These are phyloP conservation scores for Beroe forskalii DNA, from an alignment of 37 sponge, comb jelly and placozoan genomes.

Conservation along the genomic window DNA sequence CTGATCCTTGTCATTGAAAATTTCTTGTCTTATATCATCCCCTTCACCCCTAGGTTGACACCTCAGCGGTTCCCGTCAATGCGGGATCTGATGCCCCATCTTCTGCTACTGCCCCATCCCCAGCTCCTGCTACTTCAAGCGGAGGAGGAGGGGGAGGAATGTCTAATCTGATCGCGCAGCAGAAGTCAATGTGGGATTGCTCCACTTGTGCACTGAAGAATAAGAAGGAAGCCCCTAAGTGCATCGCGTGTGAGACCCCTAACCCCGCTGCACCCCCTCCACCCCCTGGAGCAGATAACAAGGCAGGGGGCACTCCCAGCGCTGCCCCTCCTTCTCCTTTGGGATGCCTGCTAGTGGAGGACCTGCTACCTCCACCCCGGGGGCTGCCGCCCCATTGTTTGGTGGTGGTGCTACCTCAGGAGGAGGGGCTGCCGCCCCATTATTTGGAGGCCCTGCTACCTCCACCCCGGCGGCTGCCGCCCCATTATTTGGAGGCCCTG, in stretches of 20 bases:
- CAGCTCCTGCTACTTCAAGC: neutral
- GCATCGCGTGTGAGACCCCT: slow-evolving; percentile 39
- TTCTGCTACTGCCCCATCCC: neutral
- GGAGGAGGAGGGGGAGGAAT: slow-evolving; percentile 1
- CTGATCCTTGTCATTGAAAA: too few relatives aligned
- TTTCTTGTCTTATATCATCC: neutral
- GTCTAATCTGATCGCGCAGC: neutral
- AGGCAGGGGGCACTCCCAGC: neutral
- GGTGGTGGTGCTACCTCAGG: neutral
- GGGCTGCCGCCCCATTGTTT: too few relatives aligned
- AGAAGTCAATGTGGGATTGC: slow-evolving; percentile 21
- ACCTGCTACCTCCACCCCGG: neutral
- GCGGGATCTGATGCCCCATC: too few relatives aligned
- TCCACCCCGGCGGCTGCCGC: neutral
- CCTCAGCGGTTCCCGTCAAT: too few relatives aligned
- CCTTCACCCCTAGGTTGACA: slow-evolving; percentile 17
- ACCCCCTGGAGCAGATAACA: neutral
- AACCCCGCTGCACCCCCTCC: slow-evolving; percentile 32
- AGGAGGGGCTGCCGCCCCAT: too few relatives aligned
- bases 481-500: too few relatives aligned
- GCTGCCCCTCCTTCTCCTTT: neutral
- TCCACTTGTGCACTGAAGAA: neutral
- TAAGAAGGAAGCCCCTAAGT: neutral
- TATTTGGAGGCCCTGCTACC: too few relatives aligned
- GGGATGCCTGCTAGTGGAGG: neutral